Conservation (phyloP, 2,113 vertebrate genomes). For the Eolophus roseicapilla region DNA sequence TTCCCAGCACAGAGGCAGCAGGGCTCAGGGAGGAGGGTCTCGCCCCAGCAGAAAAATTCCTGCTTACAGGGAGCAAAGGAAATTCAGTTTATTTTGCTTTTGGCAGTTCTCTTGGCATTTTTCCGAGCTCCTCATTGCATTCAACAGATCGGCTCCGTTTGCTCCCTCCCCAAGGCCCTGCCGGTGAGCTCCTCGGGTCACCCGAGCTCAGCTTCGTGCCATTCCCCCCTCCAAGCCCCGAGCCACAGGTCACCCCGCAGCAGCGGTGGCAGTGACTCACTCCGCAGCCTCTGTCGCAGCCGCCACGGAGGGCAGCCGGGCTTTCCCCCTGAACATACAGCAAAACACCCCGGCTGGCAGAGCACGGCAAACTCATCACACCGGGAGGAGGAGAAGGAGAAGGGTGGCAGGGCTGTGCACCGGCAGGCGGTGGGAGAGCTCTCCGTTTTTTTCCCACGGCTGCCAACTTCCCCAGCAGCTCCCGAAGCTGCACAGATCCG, state of each 20-base stretch:
- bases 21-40: background rate
- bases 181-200: background rate
- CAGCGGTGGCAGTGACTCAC: background rate
- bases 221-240: background rate
- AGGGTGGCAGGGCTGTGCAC: background rate
- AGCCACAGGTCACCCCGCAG: constrained; percentile 34
- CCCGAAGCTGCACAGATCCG: background rate
- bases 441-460: background rate
- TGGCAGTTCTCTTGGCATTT: background rate
- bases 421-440: background rate
- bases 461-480: constrained; percentile 40
- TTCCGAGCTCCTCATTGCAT: background rate
- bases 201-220: background rate
- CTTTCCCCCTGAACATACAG: background rate
- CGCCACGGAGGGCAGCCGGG: background rate
- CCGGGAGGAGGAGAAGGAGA: background rate
- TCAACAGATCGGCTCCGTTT: constrained; percentile 5
- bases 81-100: background rate
- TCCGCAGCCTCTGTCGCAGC: constrained; percentile 1
- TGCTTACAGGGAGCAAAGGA: background rate
- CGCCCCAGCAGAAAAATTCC: background rate
- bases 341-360: background rate
- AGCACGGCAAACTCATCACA: constrained; percentile 47
- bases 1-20: accelerated
- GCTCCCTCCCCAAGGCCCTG: background rate